A percentile compares a stretch with the other conserved stretches of the same genome.
Evolutionary conservation across 1,140 invertebrate genomes (phyloP).

Genomic region (Drosophila bifasciata): DNA sequence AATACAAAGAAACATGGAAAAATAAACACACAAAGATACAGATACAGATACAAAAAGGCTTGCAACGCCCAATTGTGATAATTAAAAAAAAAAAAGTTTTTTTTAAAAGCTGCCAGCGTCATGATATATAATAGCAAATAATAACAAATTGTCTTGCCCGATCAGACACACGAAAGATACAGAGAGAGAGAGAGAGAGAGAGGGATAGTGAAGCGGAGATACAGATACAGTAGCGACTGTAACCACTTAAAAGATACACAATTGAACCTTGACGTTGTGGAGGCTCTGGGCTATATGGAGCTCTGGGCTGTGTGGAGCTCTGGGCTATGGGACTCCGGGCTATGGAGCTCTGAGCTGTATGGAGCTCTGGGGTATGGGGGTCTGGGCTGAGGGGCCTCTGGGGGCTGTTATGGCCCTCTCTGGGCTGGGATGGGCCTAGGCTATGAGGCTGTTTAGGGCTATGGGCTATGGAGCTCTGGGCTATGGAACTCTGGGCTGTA

Average conservation of each 20-base stretch:
- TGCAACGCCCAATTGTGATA: constrained; percentile 63
- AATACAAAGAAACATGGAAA: constrained; percentile 13
- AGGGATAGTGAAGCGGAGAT: too few relatives aligned
- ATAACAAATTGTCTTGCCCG: constrained; percentile 76
- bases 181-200: not conserved
- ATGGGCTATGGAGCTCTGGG: too few relatives aligned
- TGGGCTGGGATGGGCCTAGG: too few relatives aligned
- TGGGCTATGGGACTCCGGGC: too few relatives aligned
- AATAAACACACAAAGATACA: constrained; percentile 6
- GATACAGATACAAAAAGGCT: constrained; percentile 23
- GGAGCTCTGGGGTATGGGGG: constrained; percentile 1
- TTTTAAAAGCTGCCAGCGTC: constrained; percentile 51
- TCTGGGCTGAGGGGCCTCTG: too few relatives aligned
- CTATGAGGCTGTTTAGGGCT: too few relatives aligned
- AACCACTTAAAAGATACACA: constrained; percentile 53
- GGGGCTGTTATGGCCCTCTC: too few relatives aligned
- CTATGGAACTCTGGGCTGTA: constrained; percentile 1
- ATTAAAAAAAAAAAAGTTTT: constrained; percentile 67
- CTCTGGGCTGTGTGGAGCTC: constrained; percentile 14
- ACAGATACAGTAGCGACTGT: constrained; percentile 15
- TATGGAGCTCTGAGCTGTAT: not conserved
- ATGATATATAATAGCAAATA: constrained; percentile 79
- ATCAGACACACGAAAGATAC: constrained; percentile 13
- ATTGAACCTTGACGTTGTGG: constrained; percentile 75
- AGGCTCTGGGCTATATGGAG: not conserved